Percentiles rank a stretch among this genome's conserved stretches.
Conservation (phyloP, 2,888 invertebrate genomes). For the Cataglyphis rosenhaueri region DNA sequence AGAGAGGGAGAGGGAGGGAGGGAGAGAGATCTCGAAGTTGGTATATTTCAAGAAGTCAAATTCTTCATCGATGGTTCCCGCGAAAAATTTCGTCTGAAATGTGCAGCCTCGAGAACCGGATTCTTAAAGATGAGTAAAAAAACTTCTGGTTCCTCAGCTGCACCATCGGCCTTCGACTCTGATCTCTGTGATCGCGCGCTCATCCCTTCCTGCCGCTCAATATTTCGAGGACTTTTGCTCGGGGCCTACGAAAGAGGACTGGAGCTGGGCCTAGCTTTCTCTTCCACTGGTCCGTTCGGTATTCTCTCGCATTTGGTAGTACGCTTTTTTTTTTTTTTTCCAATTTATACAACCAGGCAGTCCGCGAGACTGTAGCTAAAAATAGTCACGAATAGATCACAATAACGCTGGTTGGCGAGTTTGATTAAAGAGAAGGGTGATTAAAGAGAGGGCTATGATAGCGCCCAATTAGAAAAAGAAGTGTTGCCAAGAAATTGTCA, state of each 20-base stretch:
- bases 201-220: conserved; percentile 72
- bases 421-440: neutral
- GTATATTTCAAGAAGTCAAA: conserved; percentile 4
- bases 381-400: conserved; percentile 4
- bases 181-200: conserved; percentile 77
- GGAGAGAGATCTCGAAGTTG: neutral
- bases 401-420: neutral
- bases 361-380: neutral
- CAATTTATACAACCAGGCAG: conserved; percentile 61
- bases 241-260: conserved; percentile 65
- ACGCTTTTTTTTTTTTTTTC: conserved; percentile 69
- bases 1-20: neutral
- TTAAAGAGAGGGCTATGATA: neutral
- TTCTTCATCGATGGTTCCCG: conserved; percentile 27
- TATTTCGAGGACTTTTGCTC: conserved; percentile 76
- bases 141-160: conserved; percentile 34
- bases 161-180: conserved; percentile 75
- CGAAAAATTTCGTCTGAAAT: conserved; percentile 41
- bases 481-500: neutral
- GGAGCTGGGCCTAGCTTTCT: conserved; percentile 78
- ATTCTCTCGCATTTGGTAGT: conserved; percentile 82
- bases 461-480: neutral
- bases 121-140: conserved; percentile 41
- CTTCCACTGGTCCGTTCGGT: conserved; percentile 85
- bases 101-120: conserved; percentile 49